Evolutionary conservation across 1,140 invertebrate genomes (phyloP).

Genomic region (Leptinotarsa texana): DNA sequence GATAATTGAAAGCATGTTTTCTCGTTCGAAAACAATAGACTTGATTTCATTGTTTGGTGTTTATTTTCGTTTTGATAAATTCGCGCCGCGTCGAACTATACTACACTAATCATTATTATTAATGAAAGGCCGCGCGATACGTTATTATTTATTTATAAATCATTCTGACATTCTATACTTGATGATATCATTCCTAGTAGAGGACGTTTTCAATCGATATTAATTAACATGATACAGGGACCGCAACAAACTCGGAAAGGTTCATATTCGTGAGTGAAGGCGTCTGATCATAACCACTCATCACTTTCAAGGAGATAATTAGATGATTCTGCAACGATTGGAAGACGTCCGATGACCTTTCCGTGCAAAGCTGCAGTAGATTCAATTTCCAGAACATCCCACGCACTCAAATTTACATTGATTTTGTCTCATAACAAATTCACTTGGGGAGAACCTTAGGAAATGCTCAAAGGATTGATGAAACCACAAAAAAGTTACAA

Average conservation of each 20-base stretch:
- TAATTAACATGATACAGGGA: slow-evolving; percentile 1
- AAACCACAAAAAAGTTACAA: too few relatives aligned
- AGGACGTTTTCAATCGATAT: background rate
- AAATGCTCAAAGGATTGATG: too few relatives aligned
- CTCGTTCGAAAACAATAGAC: background rate
- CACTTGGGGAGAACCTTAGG: too few relatives aligned
- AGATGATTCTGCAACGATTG: too few relatives aligned
- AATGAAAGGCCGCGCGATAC: background rate
- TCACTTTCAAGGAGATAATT: too few relatives aligned
- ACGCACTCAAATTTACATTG: too few relatives aligned
- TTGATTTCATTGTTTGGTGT: slow-evolving; percentile 6
- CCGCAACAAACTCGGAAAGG: background rate
- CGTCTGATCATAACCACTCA: too few relatives aligned
- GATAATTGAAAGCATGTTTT: slow-evolving; percentile 8
- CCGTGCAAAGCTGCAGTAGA: too few relatives aligned
- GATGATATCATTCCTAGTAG: background rate
- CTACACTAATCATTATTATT: slow-evolving; percentile 7
- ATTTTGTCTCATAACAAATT: too few relatives aligned
- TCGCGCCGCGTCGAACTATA: background rate
- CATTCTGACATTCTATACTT: background rate
- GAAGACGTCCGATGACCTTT: too few relatives aligned
- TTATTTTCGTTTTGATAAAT: slow-evolving; percentile 9
- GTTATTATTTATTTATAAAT: slow-evolving; percentile 7
- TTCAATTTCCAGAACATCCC: too few relatives aligned
- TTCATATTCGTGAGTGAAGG: too few relatives aligned